phyloP scores from a whole-genome alignment of 2,113 vertebrate genomes.

The Rhea americana region DNA sequence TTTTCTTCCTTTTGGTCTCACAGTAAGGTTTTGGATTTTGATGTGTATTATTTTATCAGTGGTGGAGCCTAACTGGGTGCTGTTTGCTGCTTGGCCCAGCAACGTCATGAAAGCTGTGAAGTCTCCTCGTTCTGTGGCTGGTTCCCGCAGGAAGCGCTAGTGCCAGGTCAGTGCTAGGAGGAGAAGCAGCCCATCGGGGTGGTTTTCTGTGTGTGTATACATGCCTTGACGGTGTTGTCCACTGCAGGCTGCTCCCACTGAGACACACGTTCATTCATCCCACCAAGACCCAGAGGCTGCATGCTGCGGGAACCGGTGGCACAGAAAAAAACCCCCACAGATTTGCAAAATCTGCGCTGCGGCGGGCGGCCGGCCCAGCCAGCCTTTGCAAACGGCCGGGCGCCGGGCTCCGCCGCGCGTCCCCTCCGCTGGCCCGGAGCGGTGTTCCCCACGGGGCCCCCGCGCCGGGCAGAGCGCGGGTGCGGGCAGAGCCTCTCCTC shows the following conservation, averaged over 20 bases:
- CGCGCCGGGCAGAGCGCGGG: no score
- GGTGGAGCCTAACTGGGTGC: not conserved
- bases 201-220: no score
- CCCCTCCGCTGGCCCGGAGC: no score
- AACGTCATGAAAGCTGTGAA: not conserved
- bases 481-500: no score
- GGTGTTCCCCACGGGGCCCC: no score
- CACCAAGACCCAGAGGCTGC: accelerated
- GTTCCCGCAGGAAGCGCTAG: not conserved
- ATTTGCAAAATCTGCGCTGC: not conserved
- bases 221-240: not conserved
- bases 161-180: not conserved
- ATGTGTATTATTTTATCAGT: not conserved
- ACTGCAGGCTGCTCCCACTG: not conserved
- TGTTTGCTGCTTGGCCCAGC: not conserved
- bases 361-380: no score
- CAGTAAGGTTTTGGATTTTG: not conserved
- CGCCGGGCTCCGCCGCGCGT: no score
- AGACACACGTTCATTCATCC: not conserved
- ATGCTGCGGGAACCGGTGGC: not conserved
- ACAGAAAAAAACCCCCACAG: not conserved
- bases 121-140: not conserved
- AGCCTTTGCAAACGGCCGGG: no score
- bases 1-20: not conserved
- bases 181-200: accelerated